Evolutionary conservation across 37 sponge, comb jelly and placozoan species (phyloP), one percentile per base, ranked within the genome.

Genomic region (Bolinopsis microptera): DNA sequence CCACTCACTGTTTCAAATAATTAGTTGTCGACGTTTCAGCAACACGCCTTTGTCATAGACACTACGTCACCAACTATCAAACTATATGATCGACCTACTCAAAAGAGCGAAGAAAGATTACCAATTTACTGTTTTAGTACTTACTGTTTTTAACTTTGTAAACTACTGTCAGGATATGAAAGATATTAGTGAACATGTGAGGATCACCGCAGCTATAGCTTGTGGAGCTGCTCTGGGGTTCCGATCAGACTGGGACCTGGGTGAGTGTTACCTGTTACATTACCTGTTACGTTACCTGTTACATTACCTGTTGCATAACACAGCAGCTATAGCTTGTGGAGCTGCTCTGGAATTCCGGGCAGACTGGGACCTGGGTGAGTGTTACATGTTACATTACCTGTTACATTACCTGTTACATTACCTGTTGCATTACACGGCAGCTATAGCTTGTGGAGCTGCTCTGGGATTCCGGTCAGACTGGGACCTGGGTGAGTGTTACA

Each of bases 141-240:
- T n/a, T n/a, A n/a, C n/a, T n/a, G n/a, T n/a, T n/a, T n/a, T n/a
- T n/a, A n/a, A n/a, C n/a, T n/a, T n/a, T n/a, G n/a, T n/a, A n/a
- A n/a, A n/a, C n/a, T n/a, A n/a, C n/a, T n/a, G n/a, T 77, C 90
- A 86, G 90, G 90, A 86, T 86, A 86, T 86, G 90, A 86, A 86
- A 27, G 90, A 86, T 39, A 86, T 86, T n/a, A 41, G 61, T 40
- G 90, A 86, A 48, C 90, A 86, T 86, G 90, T 86, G 2, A 28
- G 90, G 5, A 86, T 86, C 13, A 86, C 90, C 1, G 90, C 90
- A 3, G 90, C 90, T 41, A 86, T 86, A 25, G 90, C 90, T 3
- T 86, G 90, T 86, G 90, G 90, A 23, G 90, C 90, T n/a, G 90
- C 90, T 3, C 90, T 86, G 48, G 90, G 90, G 25, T 86, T 39